Evolutionary conservation across 1,140 invertebrate species (phyloP).

Genomic region (Homalodisca vitripennis): DNA sequence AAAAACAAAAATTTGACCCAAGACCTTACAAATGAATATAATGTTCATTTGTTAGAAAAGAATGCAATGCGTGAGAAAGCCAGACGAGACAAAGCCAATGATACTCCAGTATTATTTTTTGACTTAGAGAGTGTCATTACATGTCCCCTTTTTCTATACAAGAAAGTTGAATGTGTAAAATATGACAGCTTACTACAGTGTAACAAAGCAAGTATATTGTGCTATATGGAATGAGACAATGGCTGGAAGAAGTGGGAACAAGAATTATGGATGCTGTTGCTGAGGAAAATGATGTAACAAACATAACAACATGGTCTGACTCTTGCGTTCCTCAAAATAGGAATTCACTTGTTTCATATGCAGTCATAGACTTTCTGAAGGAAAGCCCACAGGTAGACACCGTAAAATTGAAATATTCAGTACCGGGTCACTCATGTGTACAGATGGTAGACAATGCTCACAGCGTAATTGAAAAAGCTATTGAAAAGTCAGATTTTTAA

Average conservation of each 20-base stretch:
- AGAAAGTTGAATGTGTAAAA: slow-evolving; percentile 42
- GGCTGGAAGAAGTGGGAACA: slow-evolving; percentile 38
- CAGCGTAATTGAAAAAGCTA: slow-evolving; percentile 41
- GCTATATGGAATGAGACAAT: slow-evolving; percentile 38
- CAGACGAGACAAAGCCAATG: slow-evolving; percentile 4
- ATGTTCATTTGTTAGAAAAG: slow-evolving; percentile 5
- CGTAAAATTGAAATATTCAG: slow-evolving; percentile 42
- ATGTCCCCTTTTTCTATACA: slow-evolving; percentile 35
- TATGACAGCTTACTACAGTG: slow-evolving; percentile 38
- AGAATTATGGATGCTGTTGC: slow-evolving; percentile 38
- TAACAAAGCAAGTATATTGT: slow-evolving; percentile 39
- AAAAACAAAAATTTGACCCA: no score
- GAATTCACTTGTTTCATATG: slow-evolving; percentile 41
- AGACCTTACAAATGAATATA: slow-evolving; percentile 18
- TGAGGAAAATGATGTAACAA: slow-evolving; percentile 34
- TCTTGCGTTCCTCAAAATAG: slow-evolving; percentile 42
- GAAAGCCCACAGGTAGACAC: slow-evolving; percentile 34
- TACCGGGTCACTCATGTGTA: slow-evolving; percentile 41
- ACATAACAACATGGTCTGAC: slow-evolving; percentile 40
- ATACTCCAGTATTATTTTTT: slow-evolving; percentile 16
- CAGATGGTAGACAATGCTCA: slow-evolving; percentile 43
- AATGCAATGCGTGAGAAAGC: slow-evolving; percentile 4
- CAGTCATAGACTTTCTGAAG: slow-evolving; percentile 38
- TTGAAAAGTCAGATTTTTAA: slow-evolving; percentile 35
- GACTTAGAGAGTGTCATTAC: slow-evolving; percentile 19